Evolutionary conservation across 2,113 vertebrate species (phyloP), one percentile per base, ranked within the genome.

Genomic region (Myxocyprinus asiaticus): DNA sequence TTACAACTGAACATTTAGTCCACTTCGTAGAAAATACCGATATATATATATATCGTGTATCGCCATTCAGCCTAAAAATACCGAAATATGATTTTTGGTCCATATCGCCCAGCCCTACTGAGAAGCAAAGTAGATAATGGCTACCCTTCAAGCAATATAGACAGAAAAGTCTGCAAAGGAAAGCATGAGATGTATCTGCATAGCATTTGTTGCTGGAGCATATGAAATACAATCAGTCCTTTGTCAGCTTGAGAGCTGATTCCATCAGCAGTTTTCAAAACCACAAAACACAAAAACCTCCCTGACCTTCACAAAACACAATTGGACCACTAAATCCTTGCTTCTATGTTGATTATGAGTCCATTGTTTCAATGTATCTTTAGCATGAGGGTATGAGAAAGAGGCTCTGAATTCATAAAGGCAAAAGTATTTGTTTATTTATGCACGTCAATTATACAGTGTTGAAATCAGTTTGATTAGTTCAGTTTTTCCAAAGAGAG

Each of bases 181-280:
- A 88, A 81, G 55, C 85, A 76, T 47, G 64, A 67, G 50, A 80
- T 33, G 22, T 33, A 33, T 3, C 22, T 33, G 22, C 22, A 33
- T 33, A 33, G 22, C 22, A 33, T 33, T 72, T 44, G 81, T 76
- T 89, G 89, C 86, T 86, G 87, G 77, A 89, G 87, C 82, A 80
- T 83, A 88, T 87, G 90, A 89, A 92, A 92, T 90, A 89, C 86
- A 88, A 91, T 91, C 88, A 51, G 83, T 77, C 84, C 72, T 85
- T 83, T 72, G 73, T 86, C 89, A 89, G 91, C 90, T 88, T 50
- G 58, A 58, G 58, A 66, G 66, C 85, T 33, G 22, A 33, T 33
- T 33, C 22, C 22, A 80, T 84, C 84, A 91, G 87, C 89, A 86
- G 81, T 82, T 90, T 91, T 87, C 64, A 79, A 65, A 75, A 76